These are phyloP conservation scores for Sthenelais limicola DNA, from an alignment of 2,888 invertebrate species.

Conservation along the genomic window DNA sequence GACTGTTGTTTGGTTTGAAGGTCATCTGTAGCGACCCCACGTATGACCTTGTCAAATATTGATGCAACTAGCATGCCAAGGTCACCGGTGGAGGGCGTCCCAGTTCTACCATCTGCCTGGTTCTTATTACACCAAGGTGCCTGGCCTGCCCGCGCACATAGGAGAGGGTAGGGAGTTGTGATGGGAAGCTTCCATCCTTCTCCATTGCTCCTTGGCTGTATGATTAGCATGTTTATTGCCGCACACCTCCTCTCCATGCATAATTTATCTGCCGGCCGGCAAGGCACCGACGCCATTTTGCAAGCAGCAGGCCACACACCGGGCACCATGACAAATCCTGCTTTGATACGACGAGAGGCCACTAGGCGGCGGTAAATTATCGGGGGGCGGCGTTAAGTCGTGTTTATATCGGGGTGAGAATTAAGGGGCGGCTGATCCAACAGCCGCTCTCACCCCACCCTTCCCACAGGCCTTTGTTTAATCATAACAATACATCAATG, in stretches of 20 bases:
- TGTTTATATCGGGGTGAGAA: too few species aligned
- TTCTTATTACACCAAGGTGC: neutral
- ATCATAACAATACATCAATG: conserved; percentile 36
- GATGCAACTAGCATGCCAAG: conserved; percentile 33
- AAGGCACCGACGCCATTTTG: conserved; percentile 23
- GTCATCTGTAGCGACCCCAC: conserved; percentile 8
- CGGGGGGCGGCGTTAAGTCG: conserved; percentile 29
- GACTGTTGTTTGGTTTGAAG: conserved; percentile 25
- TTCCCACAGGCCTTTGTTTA: conserved; percentile 37
- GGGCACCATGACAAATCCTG: conserved; percentile 19
- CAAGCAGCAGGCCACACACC: neutral
- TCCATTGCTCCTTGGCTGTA: neutral
- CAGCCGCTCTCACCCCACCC: neutral
- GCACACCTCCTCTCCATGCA: conserved; percentile 12
- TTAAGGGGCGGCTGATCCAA: conserved; percentile 19
- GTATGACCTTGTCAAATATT: conserved; percentile 32
- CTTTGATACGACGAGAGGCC: conserved; percentile 21
- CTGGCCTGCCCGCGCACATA: neutral
- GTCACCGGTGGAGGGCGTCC: conserved; percentile 19
- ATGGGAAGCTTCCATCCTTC: neutral
- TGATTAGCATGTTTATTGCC: conserved; percentile 33
- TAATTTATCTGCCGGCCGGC: neutral
- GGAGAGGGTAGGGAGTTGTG: too few species aligned
- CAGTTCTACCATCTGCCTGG: conserved; percentile 4
- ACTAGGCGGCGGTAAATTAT: conserved; percentile 21